Evolutionary conservation across 2,113 vertebrate genomes (phyloP).

Genomic region (Crypturellus undulatus): DNA sequence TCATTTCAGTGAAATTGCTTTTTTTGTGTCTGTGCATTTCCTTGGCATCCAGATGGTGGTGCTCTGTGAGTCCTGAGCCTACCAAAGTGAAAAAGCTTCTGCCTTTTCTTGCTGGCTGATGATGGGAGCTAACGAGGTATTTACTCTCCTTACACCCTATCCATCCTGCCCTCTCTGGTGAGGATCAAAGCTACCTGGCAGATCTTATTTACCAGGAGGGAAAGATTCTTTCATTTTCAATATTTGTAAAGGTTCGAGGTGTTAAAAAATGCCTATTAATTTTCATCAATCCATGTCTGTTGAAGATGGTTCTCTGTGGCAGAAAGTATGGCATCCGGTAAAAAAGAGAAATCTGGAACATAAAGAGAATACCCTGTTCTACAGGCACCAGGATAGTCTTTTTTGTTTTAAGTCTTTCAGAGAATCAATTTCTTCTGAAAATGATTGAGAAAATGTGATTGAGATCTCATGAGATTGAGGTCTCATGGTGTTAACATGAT

Average conservation of each 20-base stretch:
- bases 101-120: background rate
- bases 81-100: background rate
- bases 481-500: background rate
- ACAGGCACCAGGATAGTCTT: background rate
- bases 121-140: background rate
- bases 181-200: background rate
- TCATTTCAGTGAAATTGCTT: background rate
- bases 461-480: background rate
- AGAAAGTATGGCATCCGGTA: background rate
- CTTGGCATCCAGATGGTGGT: background rate
- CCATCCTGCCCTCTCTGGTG: background rate
- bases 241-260: background rate
- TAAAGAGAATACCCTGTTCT: background rate
- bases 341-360: background rate
- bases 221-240: background rate
- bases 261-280: background rate
- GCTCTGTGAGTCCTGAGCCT: background rate
- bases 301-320: background rate
- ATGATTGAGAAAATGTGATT: background rate
- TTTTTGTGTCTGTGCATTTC: background rate
- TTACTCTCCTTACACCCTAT: background rate
- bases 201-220: background rate
- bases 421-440: background rate
- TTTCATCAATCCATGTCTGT: background rate
- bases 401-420: slow-evolving; percentile 14